Evolutionary conservation across 2,888 invertebrate species (phyloP).

Genomic region (Aporophyla nigra): DNA sequence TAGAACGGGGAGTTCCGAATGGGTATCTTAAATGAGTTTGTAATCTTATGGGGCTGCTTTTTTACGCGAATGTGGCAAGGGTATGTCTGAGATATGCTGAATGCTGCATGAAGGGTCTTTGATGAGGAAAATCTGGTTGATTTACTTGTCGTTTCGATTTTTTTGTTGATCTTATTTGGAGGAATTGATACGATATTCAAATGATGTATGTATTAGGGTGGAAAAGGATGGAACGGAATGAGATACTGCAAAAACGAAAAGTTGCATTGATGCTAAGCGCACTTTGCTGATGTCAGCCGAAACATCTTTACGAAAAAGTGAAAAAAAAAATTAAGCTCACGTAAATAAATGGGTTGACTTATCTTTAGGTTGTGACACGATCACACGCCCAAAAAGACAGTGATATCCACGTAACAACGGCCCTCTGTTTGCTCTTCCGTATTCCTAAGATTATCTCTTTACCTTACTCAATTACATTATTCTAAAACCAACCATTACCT

Average conservation of each 20-base stretch:
- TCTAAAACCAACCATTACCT: neutral
- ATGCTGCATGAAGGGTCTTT: conserved; percentile 21
- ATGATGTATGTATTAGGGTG: conserved; percentile 14
- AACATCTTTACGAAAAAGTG: too few species aligned
- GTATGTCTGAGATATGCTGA: conserved; percentile 25
- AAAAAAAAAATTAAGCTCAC: neutral
- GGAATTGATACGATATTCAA: conserved; percentile 26
- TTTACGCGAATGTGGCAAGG: conserved; percentile 27
- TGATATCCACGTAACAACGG: neutral
- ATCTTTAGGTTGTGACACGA: neutral
- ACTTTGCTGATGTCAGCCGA: neutral
- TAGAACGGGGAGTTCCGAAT: conserved; percentile 64
- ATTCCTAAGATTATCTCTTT: neutral
- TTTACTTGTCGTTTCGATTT: conserved; percentile 28
- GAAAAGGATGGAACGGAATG: neutral
- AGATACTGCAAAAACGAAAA: neutral
- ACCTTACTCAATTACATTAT: conserved; percentile 4
- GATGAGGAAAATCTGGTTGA: conserved; percentile 27
- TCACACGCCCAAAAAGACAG: neutral
- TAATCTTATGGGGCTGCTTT: conserved; percentile 58
- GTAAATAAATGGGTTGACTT: neutral
- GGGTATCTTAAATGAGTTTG: conserved; percentile 64
- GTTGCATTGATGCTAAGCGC: neutral
- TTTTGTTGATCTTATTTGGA: conserved; percentile 27
- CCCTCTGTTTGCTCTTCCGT: neutral